phyloP scores from a whole-genome alignment of 2,113 vertebrate genomes.

The Casuarius casuarius region DNA sequence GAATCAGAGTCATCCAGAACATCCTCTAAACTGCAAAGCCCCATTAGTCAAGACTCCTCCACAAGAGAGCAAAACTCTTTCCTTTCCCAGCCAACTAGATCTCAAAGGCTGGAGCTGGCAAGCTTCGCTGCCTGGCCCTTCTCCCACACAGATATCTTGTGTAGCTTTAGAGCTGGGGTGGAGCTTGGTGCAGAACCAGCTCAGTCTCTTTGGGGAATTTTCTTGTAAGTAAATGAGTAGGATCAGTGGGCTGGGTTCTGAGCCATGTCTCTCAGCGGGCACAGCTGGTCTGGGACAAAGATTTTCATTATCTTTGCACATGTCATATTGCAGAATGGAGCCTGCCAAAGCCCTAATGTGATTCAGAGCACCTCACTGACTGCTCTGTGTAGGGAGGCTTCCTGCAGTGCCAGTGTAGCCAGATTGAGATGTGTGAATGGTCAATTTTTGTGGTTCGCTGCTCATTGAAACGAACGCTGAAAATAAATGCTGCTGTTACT shows the following conservation, averaged over 20 bases:
- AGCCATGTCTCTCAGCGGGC: background rate
- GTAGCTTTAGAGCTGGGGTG: background rate
- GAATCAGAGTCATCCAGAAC: background rate
- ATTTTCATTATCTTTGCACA: background rate
- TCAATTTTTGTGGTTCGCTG: slow-evolving; percentile 21
- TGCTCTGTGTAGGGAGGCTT: background rate
- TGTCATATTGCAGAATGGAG: background rate
- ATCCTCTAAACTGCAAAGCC: background rate
- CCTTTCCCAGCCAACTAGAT: slow-evolving; percentile 5
- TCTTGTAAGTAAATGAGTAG: background rate
- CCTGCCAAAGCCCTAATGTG: slow-evolving; percentile 17
- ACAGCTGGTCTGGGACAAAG: background rate
- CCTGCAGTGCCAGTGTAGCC: background rate
- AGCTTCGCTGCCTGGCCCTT: background rate
- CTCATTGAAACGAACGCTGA: background rate
- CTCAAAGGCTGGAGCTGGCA: background rate
- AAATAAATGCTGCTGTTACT: slow-evolving; percentile 7
- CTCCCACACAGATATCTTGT: background rate
- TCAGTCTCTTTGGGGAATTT: rapidly evolving
- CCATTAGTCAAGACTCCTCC: background rate
- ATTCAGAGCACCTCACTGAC: background rate
- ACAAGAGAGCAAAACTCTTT: background rate
- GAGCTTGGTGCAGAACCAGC: background rate
- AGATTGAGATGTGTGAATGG: slow-evolving; percentile 1
- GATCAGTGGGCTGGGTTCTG: background rate